A percentile compares a stretch with the other conserved stretches of the same genome.
Evolutionary conservation across 2,113 vertebrate species (phyloP).

Genomic region (Madoqua kirkii): DNA sequence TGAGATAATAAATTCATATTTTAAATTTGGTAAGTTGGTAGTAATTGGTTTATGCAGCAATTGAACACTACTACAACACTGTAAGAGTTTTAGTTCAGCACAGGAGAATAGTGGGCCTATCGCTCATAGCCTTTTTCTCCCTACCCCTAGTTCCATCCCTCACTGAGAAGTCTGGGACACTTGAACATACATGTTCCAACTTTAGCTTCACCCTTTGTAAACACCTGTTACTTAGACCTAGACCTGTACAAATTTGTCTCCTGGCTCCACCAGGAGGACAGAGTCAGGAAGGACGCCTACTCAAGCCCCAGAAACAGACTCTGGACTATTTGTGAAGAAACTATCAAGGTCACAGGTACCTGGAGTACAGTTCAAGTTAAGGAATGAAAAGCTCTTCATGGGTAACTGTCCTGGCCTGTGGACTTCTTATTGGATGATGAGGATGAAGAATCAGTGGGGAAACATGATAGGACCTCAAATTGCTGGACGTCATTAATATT

Average conservation of each 20-base stretch:
- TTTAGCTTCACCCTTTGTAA: neutral
- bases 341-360: neutral
- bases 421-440: neutral
- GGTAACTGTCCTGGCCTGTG: neutral
- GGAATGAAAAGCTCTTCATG: neutral
- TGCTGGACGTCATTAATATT: neutral
- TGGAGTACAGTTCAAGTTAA: neutral
- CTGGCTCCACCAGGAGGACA: neutral
- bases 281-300: neutral
- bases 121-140: neutral
- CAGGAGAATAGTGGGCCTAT: neutral
- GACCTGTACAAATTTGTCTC: neutral
- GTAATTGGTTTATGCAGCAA: neutral
- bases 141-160: neutral
- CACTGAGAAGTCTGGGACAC: neutral
- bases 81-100: neutral
- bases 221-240: neutral
- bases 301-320: neutral
- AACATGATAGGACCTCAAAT: too few species aligned
- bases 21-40: neutral
- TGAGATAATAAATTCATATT: neutral
- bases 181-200: neutral
- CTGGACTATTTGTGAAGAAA: neutral
- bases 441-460: fast-evolving
- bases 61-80: neutral